phyloP scores from a whole-genome alignment of 2,113 vertebrate species.

The Toxostoma redivivum region DNA sequence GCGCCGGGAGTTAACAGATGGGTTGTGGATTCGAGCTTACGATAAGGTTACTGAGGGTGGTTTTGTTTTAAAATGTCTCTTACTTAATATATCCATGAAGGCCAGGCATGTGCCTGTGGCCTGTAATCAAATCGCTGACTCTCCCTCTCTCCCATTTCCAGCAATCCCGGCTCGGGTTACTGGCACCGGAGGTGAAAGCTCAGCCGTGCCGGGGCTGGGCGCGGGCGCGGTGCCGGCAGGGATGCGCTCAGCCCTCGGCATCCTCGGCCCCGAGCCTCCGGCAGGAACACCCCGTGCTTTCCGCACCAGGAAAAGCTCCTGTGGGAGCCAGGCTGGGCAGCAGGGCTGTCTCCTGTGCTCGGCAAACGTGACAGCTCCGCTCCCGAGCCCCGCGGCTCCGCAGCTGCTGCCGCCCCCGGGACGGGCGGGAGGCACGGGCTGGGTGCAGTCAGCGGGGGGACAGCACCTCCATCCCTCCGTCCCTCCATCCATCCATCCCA shows the following conservation, averaged over 20 bases:
- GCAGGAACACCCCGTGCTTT: not conserved
- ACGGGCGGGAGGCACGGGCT: fast-evolving
- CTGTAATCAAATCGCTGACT: slow-evolving; percentile 55
- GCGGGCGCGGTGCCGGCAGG: not conserved
- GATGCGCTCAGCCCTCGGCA: not conserved
- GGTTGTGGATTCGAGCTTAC: slow-evolving; percentile 29
- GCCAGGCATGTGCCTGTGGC: slow-evolving; percentile 65
- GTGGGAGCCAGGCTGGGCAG: not conserved
- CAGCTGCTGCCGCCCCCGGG: not conserved
- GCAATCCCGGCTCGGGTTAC: slow-evolving; percentile 35
- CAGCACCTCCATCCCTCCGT: not conserved
- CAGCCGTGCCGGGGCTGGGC: not conserved
- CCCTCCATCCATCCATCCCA: no score
- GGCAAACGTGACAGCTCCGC: not conserved
- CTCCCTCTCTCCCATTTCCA: slow-evolving; percentile 36
- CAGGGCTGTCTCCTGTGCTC: not conserved
- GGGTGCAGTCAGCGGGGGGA: not conserved
- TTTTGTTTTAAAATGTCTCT: slow-evolving; percentile 70
- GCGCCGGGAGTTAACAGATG: slow-evolving; percentile 26
- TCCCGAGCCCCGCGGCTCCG: not conserved
- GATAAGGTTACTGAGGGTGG: slow-evolving; percentile 65
- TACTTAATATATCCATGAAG: slow-evolving; percentile 68
- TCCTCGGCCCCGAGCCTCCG: not conserved
- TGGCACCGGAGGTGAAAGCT: slow-evolving; percentile 43
- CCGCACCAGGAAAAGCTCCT: not conserved